Base-by-base conservation (phyloP, 2,888 invertebrate species). In the Rhodophaea formosa region DNA sequence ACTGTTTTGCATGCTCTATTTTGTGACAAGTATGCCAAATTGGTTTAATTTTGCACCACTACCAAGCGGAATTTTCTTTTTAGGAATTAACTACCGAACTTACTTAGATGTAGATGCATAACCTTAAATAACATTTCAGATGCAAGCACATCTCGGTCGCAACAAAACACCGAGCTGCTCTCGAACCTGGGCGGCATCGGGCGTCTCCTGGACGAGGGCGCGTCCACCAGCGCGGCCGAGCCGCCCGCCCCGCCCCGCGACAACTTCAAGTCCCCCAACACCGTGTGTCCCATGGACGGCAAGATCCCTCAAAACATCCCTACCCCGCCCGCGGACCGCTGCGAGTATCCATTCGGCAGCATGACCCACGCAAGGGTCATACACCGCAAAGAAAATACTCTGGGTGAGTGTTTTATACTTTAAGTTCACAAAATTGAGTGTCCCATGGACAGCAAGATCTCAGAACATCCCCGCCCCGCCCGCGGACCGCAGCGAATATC, bases 331-430 rank as follows among this genome's bases (percentile, higher is more conserved):
- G 76, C 87, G 88, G 95, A 82, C 92, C 94, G 80, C 1, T 89
- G 93, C 75, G 93, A 93, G 77, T 97, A 95, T 87, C 97, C 97
- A 45, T 97, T 97, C 82, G 96, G 96, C 74, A 97, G 97, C 84
- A 97, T 97, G 97, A 96, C 97, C 51, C 96, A 96, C 78, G 96
- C 96, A 63, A 94, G 97, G 82, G 96, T 97, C 53, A 95, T 97
- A 86, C 96, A 97, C 75, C 93, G 94, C 74, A 94, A 95, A 74
- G 95, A 93, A 77, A 92, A 93, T 64, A 92, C 93, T 45, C 72
- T 93, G 70, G 92, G 92, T 81, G 51, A 68, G 80, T 65, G 14
- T 43, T 17, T 23, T 23, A 23, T 23, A 89, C 75, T 94, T 95
- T 83, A 94, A 94, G 71, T 95, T 95, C 97, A 97, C 49, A 97